Base-by-base conservation (phyloP, 1,140 invertebrate species). In the Temnothorax nylanderi region DNA sequence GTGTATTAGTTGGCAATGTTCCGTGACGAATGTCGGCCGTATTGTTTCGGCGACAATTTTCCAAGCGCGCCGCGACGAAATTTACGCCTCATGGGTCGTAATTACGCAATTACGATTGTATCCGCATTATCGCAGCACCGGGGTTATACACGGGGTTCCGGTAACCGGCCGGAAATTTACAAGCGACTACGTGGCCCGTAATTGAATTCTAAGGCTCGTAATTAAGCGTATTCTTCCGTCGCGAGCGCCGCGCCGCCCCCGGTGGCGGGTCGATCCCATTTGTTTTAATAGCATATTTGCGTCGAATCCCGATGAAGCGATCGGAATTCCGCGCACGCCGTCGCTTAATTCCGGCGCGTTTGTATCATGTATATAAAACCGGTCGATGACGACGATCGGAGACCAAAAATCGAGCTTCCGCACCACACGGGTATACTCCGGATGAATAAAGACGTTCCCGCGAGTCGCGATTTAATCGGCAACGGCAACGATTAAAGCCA, bases 211-310 rank as follows among this genome's bases (percentile, higher is more conserved):
- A 84, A 84, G 80, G 80, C 80, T 67, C 80, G 80, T 84, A 84
- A 84, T 84, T 84, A 84, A 84, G 69, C 80, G 80, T 84, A 84
- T 84, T 84, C 80, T 84, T 84, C 80, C 80, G 80, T 60, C 69
- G 80, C 69, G 47, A 26, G 41, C 26, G 18, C 11, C 32, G 41
- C 26, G 18, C 11, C 32, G 18, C 77, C 47, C 64, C 47, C 64
- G 47, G 62, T 44, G 47, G 47, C 34, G 32, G 80, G 56, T 84
- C 80, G 80, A 84, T 84, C 80, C 80, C 80, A 84, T 84, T 84
- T 84, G 80, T 84, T 84, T 84, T 84, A 84, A 84, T 84, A 84
- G 80, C 80, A 84, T 84, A 84, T 84, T 84, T 84, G 80, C 80
- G 80, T 84, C 80, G 80, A 84, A 84, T 84, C 69, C 51, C 69